Conservation (phyloP, 2,888 invertebrate genomes). For the Ephialtes manifestator region DNA sequence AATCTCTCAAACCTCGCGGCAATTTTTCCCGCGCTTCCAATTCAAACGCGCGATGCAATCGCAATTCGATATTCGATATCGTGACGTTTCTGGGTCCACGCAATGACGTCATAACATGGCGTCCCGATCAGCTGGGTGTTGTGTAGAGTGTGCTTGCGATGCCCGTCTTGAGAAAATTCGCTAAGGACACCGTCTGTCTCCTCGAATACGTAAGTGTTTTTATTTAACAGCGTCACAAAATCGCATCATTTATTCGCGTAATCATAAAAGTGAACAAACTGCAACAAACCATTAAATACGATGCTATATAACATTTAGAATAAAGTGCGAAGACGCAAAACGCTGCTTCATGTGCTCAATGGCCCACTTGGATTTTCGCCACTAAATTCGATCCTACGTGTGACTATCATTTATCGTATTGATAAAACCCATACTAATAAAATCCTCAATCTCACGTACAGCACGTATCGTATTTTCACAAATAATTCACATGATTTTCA, state of each 20-base stretch:
- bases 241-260: not conserved
- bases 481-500: not conserved
- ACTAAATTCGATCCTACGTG: constrained; percentile 24
- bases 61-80: constrained; percentile 47
- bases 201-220: constrained; percentile 82
- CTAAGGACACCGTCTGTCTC: constrained; percentile 81
- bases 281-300: constrained; percentile 12
- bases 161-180: constrained; percentile 82
- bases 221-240: not conserved
- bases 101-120: constrained; percentile 85
- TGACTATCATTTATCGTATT: not conserved
- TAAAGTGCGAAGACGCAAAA: constrained; percentile 76
- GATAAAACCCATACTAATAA: not conserved
- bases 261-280: constrained; percentile 39
- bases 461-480: not conserved
- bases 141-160: constrained; percentile 85
- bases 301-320: constrained; percentile 26
- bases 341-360: constrained; percentile 77
- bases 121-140: constrained; percentile 85
- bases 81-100: constrained; percentile 73
- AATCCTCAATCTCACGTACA: not conserved
- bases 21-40: constrained; percentile 2
- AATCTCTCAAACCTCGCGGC: constrained; percentile 23
- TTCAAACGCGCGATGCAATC: constrained; percentile 18
- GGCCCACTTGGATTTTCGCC: constrained; percentile 71